Conservation (phyloP, 2,797 vertebrate species). For the Zalophus californianus region DNA sequence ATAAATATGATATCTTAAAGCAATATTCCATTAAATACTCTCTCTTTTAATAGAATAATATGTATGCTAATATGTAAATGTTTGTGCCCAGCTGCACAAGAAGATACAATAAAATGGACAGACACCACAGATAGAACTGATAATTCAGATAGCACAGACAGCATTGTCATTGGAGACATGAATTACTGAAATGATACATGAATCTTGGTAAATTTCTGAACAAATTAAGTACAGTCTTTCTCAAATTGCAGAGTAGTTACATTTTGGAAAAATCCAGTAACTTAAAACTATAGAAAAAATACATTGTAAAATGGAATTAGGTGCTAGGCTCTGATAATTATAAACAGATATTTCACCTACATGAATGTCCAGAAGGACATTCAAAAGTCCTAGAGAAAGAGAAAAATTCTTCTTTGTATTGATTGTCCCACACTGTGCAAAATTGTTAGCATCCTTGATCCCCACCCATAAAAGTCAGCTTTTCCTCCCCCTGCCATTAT, state of each 20-base stretch:
- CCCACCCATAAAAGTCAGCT: background rate
- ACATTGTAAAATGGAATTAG: conserved; percentile 18
- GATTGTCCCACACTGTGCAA: background rate
- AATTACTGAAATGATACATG: conserved; percentile 35
- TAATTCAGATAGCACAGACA: background rate
- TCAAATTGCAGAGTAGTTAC: background rate
- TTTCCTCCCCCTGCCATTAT: background rate
- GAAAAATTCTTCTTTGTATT: background rate
- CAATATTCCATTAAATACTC: background rate
- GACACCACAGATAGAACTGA: background rate
- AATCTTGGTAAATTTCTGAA: conserved; percentile 38
- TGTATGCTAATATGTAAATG: background rate
- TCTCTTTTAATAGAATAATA: background rate
- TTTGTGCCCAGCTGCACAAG: background rate
- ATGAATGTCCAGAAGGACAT: background rate
- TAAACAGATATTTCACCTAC: conserved; percentile 22
- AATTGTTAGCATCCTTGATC: background rate
- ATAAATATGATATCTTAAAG: conserved; percentile 14
- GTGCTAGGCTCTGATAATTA: background rate
- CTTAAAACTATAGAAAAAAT: background rate
- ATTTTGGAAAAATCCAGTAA: background rate
- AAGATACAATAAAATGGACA: background rate
- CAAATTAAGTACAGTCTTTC: conserved; percentile 25
- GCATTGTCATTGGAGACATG: background rate
- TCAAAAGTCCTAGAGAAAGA: conserved; percentile 7